Conservation (phyloP, 23 tunicate genomes). For the Trididemnum nubilum region DNA sequence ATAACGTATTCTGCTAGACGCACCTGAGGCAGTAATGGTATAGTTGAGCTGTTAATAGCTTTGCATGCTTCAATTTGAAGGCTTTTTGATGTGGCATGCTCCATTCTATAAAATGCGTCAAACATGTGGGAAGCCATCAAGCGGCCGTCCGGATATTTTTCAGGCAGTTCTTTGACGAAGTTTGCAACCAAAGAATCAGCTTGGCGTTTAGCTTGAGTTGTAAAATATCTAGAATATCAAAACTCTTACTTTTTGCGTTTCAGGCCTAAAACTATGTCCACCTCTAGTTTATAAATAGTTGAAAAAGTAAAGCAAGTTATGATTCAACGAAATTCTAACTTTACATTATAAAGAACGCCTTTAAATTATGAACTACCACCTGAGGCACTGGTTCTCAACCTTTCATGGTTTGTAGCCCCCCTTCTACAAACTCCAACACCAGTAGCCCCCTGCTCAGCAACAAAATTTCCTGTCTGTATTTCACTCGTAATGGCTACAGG, state of each 20-base stretch:
- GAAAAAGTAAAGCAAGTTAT: too few relatives aligned
- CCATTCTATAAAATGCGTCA: conserved; percentile 95
- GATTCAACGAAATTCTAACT: neutral
- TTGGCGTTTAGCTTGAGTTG: conserved; percentile 63
- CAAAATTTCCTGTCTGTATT: neutral
- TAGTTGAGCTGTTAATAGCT: conserved; percentile 46
- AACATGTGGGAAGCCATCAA: conserved; percentile 97
- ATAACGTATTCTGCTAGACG: too few relatives aligned
- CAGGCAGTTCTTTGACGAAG: conserved; percentile 38
- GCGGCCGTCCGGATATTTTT: conserved; percentile 75
- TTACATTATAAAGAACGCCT: neutral
- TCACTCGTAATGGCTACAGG: neutral
- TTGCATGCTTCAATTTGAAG: conserved; percentile 68
- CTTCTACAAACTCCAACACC: neutral
- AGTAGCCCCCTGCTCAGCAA: conserved; percentile 13
- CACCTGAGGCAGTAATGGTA: conserved; percentile 78
- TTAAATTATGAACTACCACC: too few relatives aligned
- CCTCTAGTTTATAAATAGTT: too few relatives aligned
- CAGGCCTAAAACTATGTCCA: too few relatives aligned
- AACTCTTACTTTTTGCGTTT: too few relatives aligned
- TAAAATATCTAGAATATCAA: conserved; percentile 80
- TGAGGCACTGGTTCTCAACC: conserved; percentile 20
- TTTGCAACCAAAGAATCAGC: conserved; percentile 55
- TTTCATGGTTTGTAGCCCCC: conserved; percentile 12
- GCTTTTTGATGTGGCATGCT: conserved; percentile 69